Evolutionary conservation across 2,113 vertebrate species (phyloP), one percentile per base, ranked within the genome.

Genomic region (Emberiza fucata): DNA sequence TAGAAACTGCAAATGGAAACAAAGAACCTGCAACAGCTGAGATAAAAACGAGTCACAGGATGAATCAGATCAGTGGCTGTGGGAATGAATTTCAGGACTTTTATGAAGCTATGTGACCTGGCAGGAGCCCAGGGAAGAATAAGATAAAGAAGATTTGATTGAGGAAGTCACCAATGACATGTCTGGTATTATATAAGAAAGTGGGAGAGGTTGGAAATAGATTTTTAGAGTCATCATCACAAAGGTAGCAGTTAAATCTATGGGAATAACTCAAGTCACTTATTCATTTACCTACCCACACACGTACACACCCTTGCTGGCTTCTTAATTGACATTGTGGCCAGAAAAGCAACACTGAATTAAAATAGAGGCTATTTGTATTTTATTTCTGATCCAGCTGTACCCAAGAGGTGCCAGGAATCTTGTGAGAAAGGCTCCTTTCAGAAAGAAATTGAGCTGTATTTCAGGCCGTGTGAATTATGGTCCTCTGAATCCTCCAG

Each of bases 351-450:
- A 94, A 37, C 65, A 79, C 18, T 90, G 82, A 81, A 94, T 93
- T 93, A 40, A 95, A 80, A 94, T 54, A 96, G 53, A 92, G 31
- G 51, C 40, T 93, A 71, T 93, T 92, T 93, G 88, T 88, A 47
- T 78, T 77, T 90, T 84, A 71, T 75, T 95, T 94, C 77, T 92
- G 45, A 86, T 83, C 71, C 93, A 95, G 90, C 85, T 94, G 93
- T 94, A 90, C 31, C 64, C 68, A 95, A 93, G 61, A 75, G 24
- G 76, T 93, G 95, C 90, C 95, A 96, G 80, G 60, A 96, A 92
- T 94, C 88, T 61, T 75, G 31, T 75, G 21, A 94, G 82, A 96
- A 96, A 88, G 76, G n/a, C 64, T 96, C 44, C 68, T 88, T 96
- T 95, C 56, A 94, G 63, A 73, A 60, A 76, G 47, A 72, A 86